Base-by-base conservation (phyloP, 1,140 invertebrate species). In the Nymphalis io region DNA sequence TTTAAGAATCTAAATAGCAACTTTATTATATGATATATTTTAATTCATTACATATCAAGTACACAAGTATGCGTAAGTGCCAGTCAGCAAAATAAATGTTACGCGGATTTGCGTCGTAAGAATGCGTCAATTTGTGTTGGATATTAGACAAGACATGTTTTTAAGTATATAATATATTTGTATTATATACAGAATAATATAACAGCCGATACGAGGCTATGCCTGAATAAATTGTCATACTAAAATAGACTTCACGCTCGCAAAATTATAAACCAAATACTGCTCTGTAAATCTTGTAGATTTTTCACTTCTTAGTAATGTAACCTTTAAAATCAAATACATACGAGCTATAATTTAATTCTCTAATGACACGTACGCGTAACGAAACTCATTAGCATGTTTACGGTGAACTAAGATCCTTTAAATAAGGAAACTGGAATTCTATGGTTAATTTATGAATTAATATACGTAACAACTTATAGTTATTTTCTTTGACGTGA, bases 221-320 rank as follows among this genome's bases (percentile, higher is more conserved):
- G 48, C 8, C 11, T 53, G 63, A 65, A 57, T 57, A 42, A 57
- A 65, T 65, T 65, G 39, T 42, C 23, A 40, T 64, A 44, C 53
- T 42, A 44, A 65, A 65, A 57, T 65, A 65, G 38, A 65, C 46
- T 38, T 63, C 61, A 53, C 27, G 61, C 23, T 53, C 21, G 39
- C 11, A 38, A 53, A 33, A 53, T 63, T 63, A 53, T 18, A 53
- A 53, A 63, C 23, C 27, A 62, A 62, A 62, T 48, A 62, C 23
- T 38, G 12, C 15, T n/a, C 16, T 40, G 16, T 39, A 21, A 16
- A 0, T 23, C 15, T 4, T 53, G 27, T 53, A 0, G 13, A 39
- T 40, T 6, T 55, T 60, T 42, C 4, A 20, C 8, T 57, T 27
- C 15, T 5, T 39, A 60, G 33, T 0, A 39, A 53, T 53, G 21